Evolutionary conservation across 2,888 invertebrate genomes (phyloP).

Genomic region (Folsomia candida): DNA sequence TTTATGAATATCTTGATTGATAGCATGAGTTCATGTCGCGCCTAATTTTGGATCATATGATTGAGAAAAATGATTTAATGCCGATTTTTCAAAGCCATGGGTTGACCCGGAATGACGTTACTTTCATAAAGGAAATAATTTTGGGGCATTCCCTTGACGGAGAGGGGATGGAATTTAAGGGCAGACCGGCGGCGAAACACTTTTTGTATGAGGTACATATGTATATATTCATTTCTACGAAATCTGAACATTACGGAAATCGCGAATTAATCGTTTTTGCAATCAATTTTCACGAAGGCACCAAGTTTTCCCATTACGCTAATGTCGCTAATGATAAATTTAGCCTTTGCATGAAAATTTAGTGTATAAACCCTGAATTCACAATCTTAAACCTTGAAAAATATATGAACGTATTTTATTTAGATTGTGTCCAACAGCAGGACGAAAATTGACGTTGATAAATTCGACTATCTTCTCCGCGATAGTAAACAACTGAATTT

Average conservation of each 20-base stretch:
- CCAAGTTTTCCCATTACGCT: too few species aligned
- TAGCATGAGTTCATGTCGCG: constrained; percentile 60
- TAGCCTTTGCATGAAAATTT: too few species aligned
- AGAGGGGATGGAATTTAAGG: constrained; percentile 28
- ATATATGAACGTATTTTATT: too few species aligned
- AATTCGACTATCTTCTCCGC: constrained; percentile 66
- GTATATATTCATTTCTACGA: too few species aligned
- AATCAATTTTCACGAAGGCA: too few species aligned
- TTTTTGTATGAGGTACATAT: constrained; percentile 62
- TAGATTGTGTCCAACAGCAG: constrained; percentile 63
- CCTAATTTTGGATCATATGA: constrained; percentile 57
- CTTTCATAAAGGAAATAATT: constrained; percentile 58
- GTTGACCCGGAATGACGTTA: constrained; percentile 53
- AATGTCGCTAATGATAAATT: too few species aligned
- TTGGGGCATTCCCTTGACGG: constrained; percentile 47
- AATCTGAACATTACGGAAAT: too few species aligned
- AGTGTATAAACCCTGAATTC: too few species aligned
- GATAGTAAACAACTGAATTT: constrained; percentile 59
- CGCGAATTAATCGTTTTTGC: too few species aligned
- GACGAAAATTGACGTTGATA: constrained; percentile 65
- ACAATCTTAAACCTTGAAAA: too few species aligned
- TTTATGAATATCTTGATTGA: too few species aligned
- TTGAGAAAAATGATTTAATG: constrained; percentile 54
- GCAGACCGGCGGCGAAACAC: constrained; percentile 54
- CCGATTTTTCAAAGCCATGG: constrained; percentile 52